Evolutionary conservation across 2,888 invertebrate genomes (phyloP).

Genomic region (Polydrusus pterygomalis): DNA sequence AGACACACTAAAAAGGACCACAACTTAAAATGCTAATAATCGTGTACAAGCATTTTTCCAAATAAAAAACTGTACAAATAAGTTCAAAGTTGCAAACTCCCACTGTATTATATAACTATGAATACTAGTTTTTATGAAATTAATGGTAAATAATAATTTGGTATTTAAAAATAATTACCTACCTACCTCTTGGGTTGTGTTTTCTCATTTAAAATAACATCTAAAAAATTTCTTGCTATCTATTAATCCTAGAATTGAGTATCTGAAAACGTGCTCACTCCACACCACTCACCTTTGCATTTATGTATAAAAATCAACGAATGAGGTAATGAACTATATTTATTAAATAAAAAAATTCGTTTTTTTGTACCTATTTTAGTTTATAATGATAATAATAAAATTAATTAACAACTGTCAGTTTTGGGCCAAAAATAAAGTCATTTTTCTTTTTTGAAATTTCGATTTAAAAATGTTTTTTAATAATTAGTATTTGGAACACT

Average conservation of each 20-base stretch:
- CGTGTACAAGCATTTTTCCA: no score
- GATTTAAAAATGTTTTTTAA: no score
- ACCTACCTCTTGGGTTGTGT: not conserved
- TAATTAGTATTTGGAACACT: no score
- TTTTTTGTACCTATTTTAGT: constrained; percentile 51
- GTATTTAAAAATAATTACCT: no score
- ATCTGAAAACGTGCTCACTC: constrained; percentile 37
- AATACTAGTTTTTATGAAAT: no score
- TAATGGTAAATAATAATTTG: no score
- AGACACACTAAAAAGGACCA: no score
- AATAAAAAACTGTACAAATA: no score
- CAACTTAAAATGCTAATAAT: no score
- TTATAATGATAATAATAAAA: constrained; percentile 44
- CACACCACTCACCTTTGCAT: constrained; percentile 7
- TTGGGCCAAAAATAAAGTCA: not conserved
- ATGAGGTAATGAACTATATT: constrained; percentile 50
- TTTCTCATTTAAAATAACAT: not conserved
- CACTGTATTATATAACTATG: no score
- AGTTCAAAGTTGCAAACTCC: no score
- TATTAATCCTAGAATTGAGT: constrained; percentile 34
- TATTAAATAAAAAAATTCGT: constrained; percentile 50
- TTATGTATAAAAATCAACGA: constrained; percentile 51
- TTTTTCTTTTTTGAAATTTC: constrained; percentile 34
- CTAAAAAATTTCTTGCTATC: not conserved
- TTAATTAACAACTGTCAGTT: constrained; percentile 52